A percentile compares a stretch with the other conserved stretches of the same genome.
Evolutionary conservation across 2,113 vertebrate species (phyloP).

Genomic region (Diglossa brunneiventris): DNA sequence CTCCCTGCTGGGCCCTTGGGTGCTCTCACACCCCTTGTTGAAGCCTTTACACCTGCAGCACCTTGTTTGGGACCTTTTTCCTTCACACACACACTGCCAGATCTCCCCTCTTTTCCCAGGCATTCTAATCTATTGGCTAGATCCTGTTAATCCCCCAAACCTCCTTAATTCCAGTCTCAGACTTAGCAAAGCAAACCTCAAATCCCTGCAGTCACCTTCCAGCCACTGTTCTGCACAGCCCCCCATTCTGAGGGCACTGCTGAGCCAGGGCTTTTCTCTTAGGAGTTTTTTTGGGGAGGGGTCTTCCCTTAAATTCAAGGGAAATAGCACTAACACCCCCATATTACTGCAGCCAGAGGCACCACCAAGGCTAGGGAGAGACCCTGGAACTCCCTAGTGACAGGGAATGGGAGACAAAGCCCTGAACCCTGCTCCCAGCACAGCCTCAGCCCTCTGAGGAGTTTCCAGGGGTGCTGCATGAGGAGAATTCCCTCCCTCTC

Average conservation of each 20-base stretch:
- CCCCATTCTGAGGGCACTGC: not conserved
- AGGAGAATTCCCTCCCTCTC: not conserved
- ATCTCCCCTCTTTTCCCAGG: not conserved
- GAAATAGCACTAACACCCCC: not conserved
- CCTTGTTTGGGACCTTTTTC: too few relatives aligned
- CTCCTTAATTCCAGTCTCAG: not conserved
- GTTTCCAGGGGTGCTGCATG: not conserved
- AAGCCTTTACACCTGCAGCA: not conserved
- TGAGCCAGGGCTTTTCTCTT: not conserved
- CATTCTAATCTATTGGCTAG: rapidly evolving
- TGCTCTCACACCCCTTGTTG: too few relatives aligned
- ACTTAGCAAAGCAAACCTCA: not conserved
- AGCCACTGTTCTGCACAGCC: not conserved
- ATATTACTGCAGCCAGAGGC: not conserved
- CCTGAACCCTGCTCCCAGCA: not conserved
- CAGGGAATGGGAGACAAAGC: not conserved
- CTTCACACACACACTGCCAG: not conserved
- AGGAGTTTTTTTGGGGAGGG: too few relatives aligned
- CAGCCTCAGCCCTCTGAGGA: not conserved
- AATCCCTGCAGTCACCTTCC: not conserved
- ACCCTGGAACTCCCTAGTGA: not conserved
- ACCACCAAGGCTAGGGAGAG: rapidly evolving
- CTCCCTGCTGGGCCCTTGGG: rapidly evolving
- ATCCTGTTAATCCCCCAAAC: rapidly evolving
- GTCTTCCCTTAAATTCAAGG: not conserved